Evolutionary conservation across 1,140 invertebrate genomes (phyloP), one percentile per base, ranked within the genome.

Genomic region (Trachelipus rathkii): DNA sequence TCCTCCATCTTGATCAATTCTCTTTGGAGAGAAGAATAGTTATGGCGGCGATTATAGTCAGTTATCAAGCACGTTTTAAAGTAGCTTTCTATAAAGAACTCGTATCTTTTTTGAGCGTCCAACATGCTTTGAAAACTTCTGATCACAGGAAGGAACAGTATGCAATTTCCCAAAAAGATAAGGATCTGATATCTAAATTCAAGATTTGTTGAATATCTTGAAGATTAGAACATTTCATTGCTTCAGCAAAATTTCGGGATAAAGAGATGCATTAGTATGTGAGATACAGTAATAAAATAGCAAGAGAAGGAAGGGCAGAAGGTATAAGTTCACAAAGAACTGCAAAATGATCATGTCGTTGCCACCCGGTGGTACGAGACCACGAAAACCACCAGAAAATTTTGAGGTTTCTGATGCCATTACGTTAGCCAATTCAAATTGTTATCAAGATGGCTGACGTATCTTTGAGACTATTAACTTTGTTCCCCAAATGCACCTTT

Each of bases 341-440:
- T 5, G 94, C 93, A 87, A 95, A 94, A 84, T 99, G 96, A 84
- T 96, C 95, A 83, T 95, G 97, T 80, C 91, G 85, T 80, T 92
- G 91, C 91, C 91, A 93, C 0, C 91, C 84, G 11, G 83, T 83
- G 82, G 72, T 23, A 83, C 83, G 15, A 86, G 53, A 10, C 90
- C 90, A 75, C 87, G 84, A 77, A 91, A 87, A 15, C 86, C 87
- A 19, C 86, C 85, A 45, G 87, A 85, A 82, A 90, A 90, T 67
- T 87, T 87, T 7, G 87, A 84, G 7, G 84, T 83, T 81, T 88
- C 86, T 11, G 87, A 86, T 6, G 83, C 83, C 81, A 92, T 88
- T 0, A 91, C 88, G 77, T 89, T 87, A 93, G 81, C 92, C 92
- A 93, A n/a, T 88, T 85, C 67, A 89, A 84, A 83, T 92, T 90